These are phyloP conservation scores for Incurvaria masculella DNA, from an alignment of 2,888 invertebrate species.

Conservation along the genomic window DNA sequence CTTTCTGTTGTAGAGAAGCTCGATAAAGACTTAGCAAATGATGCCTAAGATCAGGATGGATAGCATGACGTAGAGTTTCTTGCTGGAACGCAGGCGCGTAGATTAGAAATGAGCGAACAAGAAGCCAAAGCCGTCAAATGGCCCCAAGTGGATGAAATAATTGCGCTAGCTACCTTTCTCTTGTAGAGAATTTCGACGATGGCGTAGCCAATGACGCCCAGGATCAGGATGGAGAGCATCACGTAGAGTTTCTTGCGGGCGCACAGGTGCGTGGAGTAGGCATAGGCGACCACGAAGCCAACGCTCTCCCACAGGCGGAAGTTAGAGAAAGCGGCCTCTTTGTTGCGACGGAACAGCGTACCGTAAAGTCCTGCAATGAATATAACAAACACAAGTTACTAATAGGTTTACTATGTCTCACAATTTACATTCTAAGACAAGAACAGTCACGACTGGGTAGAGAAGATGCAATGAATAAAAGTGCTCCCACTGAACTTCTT, in stretches of 20 bases:
- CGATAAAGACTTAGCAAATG: slow-evolving; percentile 73
- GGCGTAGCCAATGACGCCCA: slow-evolving; percentile 71
- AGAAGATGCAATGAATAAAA: too few species aligned
- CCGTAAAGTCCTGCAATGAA: slow-evolving; percentile 73
- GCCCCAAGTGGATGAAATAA: too few species aligned
- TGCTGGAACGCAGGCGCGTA: slow-evolving; percentile 23
- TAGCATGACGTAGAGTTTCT: slow-evolving; percentile 70
- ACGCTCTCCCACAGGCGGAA: slow-evolving; percentile 87
- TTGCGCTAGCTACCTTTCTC: slow-evolving; percentile 60
- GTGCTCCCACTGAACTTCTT: too few species aligned
- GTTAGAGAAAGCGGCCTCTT: slow-evolving; percentile 90
- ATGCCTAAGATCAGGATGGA: too few species aligned
- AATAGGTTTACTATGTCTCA: too few species aligned
- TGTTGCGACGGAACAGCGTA: slow-evolving; percentile 81
- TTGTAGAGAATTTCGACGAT: slow-evolving; percentile 79
- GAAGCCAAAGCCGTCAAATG: too few species aligned
- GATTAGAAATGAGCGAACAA: slow-evolving; percentile 52
- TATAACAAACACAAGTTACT: slow-evolving; percentile 24
- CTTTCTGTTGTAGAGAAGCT: slow-evolving; percentile 54
- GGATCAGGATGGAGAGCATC: slow-evolving; percentile 69
- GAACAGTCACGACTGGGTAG: too few species aligned
- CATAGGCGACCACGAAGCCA: slow-evolving; percentile 87
- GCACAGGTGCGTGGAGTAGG: slow-evolving; percentile 83
- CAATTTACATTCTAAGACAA: too few species aligned
- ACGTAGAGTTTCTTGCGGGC: slow-evolving; percentile 85